Evolutionary conservation across 2,797 vertebrate genomes (phyloP).

Genomic region (Tapirus indicus): DNA sequence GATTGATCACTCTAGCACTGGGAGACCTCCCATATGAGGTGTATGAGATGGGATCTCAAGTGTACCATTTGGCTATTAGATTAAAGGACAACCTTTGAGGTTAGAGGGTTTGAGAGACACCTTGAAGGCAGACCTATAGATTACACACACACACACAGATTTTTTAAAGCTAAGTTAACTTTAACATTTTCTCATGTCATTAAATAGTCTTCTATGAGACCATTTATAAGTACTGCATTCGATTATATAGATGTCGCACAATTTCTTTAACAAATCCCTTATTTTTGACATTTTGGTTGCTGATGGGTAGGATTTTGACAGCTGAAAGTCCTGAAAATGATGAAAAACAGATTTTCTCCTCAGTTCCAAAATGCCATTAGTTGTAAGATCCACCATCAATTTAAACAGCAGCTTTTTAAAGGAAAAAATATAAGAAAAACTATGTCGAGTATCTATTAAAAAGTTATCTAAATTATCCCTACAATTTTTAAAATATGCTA

Average conservation of each 20-base stretch:
- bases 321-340: not conserved
- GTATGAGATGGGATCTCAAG: not conserved
- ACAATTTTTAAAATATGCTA: not conserved
- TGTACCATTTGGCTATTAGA: not conserved
- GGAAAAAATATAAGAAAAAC: not conserved
- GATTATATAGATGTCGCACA: not conserved
- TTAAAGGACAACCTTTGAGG: not conserved
- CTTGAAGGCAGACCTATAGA: not conserved
- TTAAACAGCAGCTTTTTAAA: constrained; percentile 21
- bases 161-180: not conserved
- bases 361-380: not conserved
- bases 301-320: constrained; percentile 22
- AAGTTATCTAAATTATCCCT: not conserved
- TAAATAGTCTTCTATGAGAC: constrained; percentile 6
- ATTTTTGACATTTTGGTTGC: constrained; percentile 12
- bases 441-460: not conserved
- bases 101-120: not conserved
- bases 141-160: not conserved
- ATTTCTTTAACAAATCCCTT: constrained; percentile 21
- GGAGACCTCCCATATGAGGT: not conserved
- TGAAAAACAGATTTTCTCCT: not conserved
- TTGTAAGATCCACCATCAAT: not conserved
- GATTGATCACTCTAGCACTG: not conserved
- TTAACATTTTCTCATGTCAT: constrained; percentile 28
- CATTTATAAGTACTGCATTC: constrained; percentile 1